These are phyloP conservation scores for Harpalus rufipes DNA, from an alignment of 2,888 invertebrate species.

Conservation along the genomic window DNA sequence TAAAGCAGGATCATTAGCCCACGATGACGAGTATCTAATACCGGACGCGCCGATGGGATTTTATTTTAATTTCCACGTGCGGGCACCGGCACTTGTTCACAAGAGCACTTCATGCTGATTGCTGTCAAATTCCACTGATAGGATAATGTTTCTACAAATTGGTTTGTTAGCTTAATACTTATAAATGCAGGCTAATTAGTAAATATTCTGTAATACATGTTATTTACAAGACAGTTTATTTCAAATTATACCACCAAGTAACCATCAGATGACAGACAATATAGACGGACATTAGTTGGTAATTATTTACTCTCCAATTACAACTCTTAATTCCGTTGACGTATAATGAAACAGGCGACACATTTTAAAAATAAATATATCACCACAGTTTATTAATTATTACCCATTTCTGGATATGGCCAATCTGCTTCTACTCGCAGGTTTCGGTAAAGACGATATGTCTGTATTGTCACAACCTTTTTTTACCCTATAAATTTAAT, in stretches of 20 bases:
- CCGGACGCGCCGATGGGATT: slow-evolving; percentile 33
- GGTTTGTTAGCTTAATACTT: slow-evolving; percentile 22
- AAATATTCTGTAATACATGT: slow-evolving; percentile 32
- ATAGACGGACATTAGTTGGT: neutral
- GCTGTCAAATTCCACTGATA: slow-evolving; percentile 2
- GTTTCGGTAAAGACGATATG: too few species aligned
- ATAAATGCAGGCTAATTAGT: slow-evolving; percentile 28
- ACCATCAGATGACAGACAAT: neutral
- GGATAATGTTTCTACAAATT: slow-evolving; percentile 21
- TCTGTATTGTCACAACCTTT: too few species aligned
- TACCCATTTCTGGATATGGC: too few species aligned
- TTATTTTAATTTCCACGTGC: slow-evolving; percentile 46
- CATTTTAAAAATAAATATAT: too few species aligned
- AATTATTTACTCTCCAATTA: too few species aligned
- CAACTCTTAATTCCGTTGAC: too few species aligned
- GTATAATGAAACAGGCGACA: too few species aligned
- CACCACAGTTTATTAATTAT: too few species aligned
- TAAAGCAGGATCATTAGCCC: slow-evolving; percentile 31
- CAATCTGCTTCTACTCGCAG: too few species aligned
- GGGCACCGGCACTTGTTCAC: slow-evolving; percentile 27
- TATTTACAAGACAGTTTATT: slow-evolving; percentile 17
- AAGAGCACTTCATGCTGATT: slow-evolving; percentile 35
- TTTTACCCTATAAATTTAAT: too few species aligned
- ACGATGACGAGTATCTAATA: slow-evolving; percentile 24
- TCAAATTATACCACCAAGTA: neutral